phyloP scores from a whole-genome alignment of 1,140 invertebrate genomes.

The Meloidogyne floridensis region DNA sequence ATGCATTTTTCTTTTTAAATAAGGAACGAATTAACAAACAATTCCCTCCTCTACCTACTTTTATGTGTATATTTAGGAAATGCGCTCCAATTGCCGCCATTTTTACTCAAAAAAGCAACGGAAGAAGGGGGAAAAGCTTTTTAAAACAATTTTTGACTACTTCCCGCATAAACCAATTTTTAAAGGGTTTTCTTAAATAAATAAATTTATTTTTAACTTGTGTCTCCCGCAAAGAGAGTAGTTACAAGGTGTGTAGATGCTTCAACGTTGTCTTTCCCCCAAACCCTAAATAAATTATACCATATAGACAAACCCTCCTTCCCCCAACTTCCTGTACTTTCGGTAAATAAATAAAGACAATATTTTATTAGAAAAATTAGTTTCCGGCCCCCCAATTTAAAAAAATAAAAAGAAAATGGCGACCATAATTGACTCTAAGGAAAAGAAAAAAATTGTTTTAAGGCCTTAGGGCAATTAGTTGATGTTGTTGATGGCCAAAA shows the following conservation, averaged over 20 bases:
- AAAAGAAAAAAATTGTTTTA: background rate
- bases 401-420: background rate
- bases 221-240: background rate
- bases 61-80: background rate
- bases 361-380: background rate
- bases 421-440: too few species aligned
- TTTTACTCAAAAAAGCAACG: background rate
- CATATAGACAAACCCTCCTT: background rate
- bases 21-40: background rate
- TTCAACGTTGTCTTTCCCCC: background rate
- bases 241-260: too few species aligned
- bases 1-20: background rate
- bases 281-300: background rate
- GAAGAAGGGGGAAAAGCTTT: background rate
- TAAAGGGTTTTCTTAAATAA: background rate
- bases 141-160: background rate
- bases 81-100: background rate
- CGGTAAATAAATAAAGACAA: background rate
- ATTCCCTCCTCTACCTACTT: background rate
- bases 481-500: background rate
- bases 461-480: background rate
- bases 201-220: background rate
- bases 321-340: background rate
- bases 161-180: slow-evolving; percentile 8
- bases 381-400: background rate